These are phyloP conservation scores for Lamellibrachia satsuma DNA, from an alignment of 2,888 invertebrate species.

Conservation along the genomic window DNA sequence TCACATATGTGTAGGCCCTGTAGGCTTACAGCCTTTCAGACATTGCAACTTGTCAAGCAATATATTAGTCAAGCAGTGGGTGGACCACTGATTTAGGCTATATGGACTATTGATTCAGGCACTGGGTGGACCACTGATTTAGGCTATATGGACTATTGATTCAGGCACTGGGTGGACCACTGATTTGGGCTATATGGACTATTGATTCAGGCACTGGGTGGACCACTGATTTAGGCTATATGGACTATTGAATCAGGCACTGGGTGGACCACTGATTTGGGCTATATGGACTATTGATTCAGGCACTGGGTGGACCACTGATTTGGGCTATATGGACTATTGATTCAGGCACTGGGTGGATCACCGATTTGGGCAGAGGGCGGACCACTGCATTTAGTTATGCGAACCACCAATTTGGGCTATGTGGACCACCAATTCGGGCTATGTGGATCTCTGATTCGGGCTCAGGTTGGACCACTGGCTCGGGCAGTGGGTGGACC, in stretches of 20 bases:
- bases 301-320: background rate
- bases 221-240: no score
- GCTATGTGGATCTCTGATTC: background rate
- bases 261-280: no score
- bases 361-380: background rate
- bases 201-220: no score
- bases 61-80: no score
- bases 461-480: background rate
- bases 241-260: no score
- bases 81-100: background rate
- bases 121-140: background rate
- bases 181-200: no score
- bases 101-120: background rate
- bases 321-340: background rate
- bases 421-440: background rate
- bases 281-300: background rate
- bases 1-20: no score
- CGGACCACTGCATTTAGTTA: no score
- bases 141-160: background rate
- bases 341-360: background rate
- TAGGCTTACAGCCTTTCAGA: no score
- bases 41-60: no score
- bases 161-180: background rate
- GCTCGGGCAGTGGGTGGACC: background rate
- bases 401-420: background rate